Evolutionary conservation across 1,140 invertebrate species (phyloP), one percentile per base, ranked within the genome.

Genomic region (Eueides isabella): DNA sequence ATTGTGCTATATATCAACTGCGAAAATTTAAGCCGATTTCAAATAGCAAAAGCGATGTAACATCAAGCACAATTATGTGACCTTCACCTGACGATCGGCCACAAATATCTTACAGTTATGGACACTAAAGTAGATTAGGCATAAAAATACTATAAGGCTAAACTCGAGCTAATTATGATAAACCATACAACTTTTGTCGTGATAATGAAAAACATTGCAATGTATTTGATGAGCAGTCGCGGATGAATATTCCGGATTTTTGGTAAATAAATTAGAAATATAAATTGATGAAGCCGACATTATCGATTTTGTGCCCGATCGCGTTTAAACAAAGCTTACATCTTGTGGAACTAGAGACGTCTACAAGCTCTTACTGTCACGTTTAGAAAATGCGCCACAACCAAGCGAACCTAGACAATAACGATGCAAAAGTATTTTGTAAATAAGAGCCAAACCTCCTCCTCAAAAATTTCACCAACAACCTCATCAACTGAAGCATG

Each of bases 401-500:
- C 9, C 65, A 75, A 75, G 74, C 67, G 38, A 66, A n/a, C 74
- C 67, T 75, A 72, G 5, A 71, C 61, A 63, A 29, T 48, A 48
- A 74, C 28, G 62, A n/a, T 66, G 62, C 67, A 66, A 67, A 62
- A 66, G 28, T 71, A 71, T 64, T 35, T 33, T 75, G 68, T 79
- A 83, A 83, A 79, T 76, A 80, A 80, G 78, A 84, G 74, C 76
- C 90, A 92, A 93, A 92, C 90, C 90, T 92, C 89, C 72, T 92
- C 88, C 71, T 86, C 85, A 78, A 87, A 80, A 82, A 88, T 87
- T 80, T 92, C 90, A 86, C 84, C 82, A 74, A 83, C 79, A 85
- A 88, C 91, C 83, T 94, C 92, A 85, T 93, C 90, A 78, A 92
- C 90, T 88, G 89, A 80, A 85, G 88, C 92, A 89, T 91, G 89